phyloP scores from a whole-genome alignment of 2,888 invertebrate genomes.

The Harpalus rubripes region DNA sequence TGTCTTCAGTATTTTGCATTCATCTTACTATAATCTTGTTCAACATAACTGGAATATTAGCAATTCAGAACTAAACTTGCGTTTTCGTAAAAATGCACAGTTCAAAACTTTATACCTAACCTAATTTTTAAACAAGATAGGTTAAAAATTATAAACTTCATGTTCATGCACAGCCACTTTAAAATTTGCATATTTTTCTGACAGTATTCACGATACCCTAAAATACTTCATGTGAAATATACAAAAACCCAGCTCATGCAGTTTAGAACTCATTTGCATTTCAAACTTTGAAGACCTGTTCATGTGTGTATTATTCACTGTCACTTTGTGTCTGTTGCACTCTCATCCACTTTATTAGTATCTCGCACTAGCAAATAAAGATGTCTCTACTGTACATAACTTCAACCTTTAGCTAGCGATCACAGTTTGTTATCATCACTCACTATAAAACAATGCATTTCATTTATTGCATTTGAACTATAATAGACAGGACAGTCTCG shows the following conservation, averaged over 20 bases:
- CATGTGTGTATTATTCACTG: constrained; percentile 15
- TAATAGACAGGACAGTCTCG: no score
- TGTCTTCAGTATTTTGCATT: constrained; percentile 15
- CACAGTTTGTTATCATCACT: neutral
- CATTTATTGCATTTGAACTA: no score
- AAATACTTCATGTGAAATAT: constrained; percentile 31
- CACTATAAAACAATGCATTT: no score
- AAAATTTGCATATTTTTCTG: constrained; percentile 26
- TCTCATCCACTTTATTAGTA: neutral
- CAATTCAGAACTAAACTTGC: neutral
- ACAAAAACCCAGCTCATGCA: constrained; percentile 32
- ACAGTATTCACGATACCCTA: neutral
- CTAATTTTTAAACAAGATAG: constrained; percentile 14
- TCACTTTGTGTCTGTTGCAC: neutral
- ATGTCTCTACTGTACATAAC: constrained; percentile 3
- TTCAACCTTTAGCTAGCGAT: constrained; percentile 29
- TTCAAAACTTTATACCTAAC: neutral
- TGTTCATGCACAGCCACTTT: constrained; percentile 17
- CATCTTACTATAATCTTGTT: neutral
- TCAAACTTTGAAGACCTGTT: constrained; percentile 33
- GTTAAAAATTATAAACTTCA: neutral
- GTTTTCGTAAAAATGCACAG: neutral
- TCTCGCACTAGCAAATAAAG: neutral
- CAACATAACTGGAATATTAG: neutral
- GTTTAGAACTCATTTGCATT: constrained; percentile 44